Evolutionary conservation across 2,888 invertebrate genomes (phyloP), one percentile per base, ranked within the genome.

Genomic region (Mesorhabditis spiculigera): DNA sequence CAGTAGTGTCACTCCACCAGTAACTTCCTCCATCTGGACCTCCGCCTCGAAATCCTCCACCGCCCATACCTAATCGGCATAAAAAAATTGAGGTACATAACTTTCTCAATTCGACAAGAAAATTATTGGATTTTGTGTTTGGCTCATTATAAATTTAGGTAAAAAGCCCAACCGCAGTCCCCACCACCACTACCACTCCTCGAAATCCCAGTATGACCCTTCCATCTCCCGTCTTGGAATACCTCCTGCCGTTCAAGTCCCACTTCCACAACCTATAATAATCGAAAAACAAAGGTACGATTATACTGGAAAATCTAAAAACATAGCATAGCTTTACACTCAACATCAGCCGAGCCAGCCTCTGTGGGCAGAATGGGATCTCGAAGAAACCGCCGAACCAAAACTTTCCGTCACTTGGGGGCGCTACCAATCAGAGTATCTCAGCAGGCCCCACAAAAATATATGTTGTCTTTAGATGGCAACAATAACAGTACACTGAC

Each of bases 101-200:
- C 58, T 13, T 13, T 50, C n/a, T 50, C 58, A 13, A 50, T 13
- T 13, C 58, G n/a, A 50, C 58, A 13, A 50, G 58, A 13, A 50
- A 50, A 50, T 63, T 63, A 6, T 63, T 63, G 6, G 8, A 63
- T n/a, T 16, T n/a, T 8, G 6, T 8, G 16, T 63, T n/a, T 63
- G 6, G 63, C 63, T 28, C 28, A 63, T 8, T 8, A 6, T n/a
- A 8, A 63, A 16, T 63, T 16, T 16, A 16, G 13, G 16, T 8
- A 13, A 10, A 16, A 16, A 16, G 13, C 13, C 63, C 28, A 28
- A 28, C 28, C 28, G 28, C 28, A 28, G 67, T 71, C 70, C n/a
- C 84, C 77, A 65, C 81, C 74, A 71, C 79, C 73, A 67, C 76
- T 75, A 68, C 80, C 80, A 4, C 80, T n/a, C n/a, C 80, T 6